Percentiles rank a stretch among this genome's conserved stretches.
Conservation (phyloP, 2,113 vertebrate species). For the Cebidichthys violaceus region DNA sequence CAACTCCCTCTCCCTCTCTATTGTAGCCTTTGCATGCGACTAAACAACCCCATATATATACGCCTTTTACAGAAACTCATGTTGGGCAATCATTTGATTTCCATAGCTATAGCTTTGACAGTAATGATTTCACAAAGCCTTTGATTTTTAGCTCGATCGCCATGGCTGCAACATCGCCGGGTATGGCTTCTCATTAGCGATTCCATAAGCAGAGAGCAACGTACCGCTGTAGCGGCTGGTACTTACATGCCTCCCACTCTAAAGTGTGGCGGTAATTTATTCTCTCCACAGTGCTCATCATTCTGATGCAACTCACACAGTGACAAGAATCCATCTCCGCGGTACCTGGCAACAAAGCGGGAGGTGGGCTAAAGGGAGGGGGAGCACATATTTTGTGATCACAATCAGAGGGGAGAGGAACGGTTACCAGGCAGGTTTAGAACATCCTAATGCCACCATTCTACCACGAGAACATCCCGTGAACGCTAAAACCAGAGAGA, state of each 20-base stretch:
- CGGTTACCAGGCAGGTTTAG: constrained; percentile 69
- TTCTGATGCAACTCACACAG: constrained; percentile 73
- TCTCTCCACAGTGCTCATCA: constrained; percentile 73
- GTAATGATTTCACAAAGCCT: constrained; percentile 73
- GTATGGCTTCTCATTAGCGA: constrained; percentile 69
- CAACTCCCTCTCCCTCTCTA: constrained; percentile 3
- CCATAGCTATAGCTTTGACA: constrained; percentile 50
- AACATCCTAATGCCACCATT: constrained; percentile 16
- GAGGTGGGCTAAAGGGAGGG: constrained; percentile 38
- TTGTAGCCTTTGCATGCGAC: constrained; percentile 27
- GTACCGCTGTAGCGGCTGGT: constrained; percentile 64
- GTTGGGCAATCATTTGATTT: constrained; percentile 66
- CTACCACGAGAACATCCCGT: constrained; percentile 11
- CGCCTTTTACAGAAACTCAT: constrained; percentile 47
- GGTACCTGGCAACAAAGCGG: constrained; percentile 74
- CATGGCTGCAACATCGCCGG: constrained; percentile 60
- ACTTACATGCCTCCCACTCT: constrained; percentile 76
- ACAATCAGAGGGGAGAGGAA: constrained; percentile 54
- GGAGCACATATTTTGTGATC: constrained; percentile 64
- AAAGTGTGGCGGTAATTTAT: constrained; percentile 76
- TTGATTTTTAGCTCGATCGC: constrained; percentile 71
- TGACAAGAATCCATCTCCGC: constrained; percentile 74
- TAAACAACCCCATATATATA: constrained; percentile 45
- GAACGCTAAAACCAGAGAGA: constrained; percentile 24
- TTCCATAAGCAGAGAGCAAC: constrained; percentile 70